Evolutionary conservation across 2,888 invertebrate species (phyloP), one percentile per base, ranked within the genome.

Genomic region (Andrena minutula): DNA sequence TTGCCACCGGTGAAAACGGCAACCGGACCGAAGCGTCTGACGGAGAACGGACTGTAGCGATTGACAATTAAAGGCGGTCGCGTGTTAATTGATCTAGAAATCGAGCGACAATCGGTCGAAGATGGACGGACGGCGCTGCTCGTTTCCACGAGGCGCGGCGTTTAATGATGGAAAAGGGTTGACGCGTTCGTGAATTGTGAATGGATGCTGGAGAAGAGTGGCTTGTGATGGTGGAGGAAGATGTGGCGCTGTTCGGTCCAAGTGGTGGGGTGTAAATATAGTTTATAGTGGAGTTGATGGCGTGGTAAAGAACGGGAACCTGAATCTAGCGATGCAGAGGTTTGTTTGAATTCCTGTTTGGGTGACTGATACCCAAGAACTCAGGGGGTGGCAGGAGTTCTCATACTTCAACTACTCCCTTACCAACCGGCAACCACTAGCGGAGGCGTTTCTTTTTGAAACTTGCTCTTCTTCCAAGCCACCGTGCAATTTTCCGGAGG

Each of bases 61-160:
- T 60, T 23, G 53, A 75, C 63, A 82, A 82, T 82, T 82, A 82
- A 75, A 69, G 63, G n/a, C 28, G 23, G 7, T 10, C 60, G 68
- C 68, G 32, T 35, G 75, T 65, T 73, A 73, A 77, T 82, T 73
- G 69, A 51, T 83, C 71, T 71, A 47, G 75, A 71, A 71, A 64
- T 28, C 26, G 61, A 60, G 32, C 32, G n/a, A 30, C 26, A 16
- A 30, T 35, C 63, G 60, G 7, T 23, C 0, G 23, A 23, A 12
- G 47, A 20, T 12, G 41, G 26, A 64, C 41, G 41, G 69, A 58
- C 47, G 4, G 56, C 12, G 41, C 41, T 6, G 58, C 4, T 16
- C 10, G 23, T 26, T 56, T 51, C 16, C 26, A 30, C 61, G 32
- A 12, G 32, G 23, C 60, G 47, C 30, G 60, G 26, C 60, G 28